phyloP scores from a whole-genome alignment of 1,140 invertebrate genomes.

The Archegozetes longisetosus region DNA sequence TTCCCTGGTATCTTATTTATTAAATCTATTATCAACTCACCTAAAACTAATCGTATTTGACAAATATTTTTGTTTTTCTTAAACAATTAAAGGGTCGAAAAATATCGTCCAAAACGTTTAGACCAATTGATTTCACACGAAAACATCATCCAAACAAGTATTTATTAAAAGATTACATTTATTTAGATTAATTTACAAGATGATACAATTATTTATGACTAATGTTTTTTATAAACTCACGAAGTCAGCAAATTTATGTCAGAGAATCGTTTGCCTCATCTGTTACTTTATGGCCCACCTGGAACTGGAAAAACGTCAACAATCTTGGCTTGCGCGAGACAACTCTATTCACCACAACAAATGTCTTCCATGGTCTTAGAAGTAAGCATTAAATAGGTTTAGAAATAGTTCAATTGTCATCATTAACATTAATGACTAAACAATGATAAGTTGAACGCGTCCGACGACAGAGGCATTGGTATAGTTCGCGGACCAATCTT shows the following conservation, averaged over 20 bases:
- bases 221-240: too few relatives aligned
- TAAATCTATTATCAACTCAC: too few relatives aligned
- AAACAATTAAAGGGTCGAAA: slow-evolving; percentile 65
- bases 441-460: slow-evolving; percentile 72
- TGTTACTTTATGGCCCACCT: slow-evolving; percentile 95
- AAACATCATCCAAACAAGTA: slow-evolving; percentile 92
- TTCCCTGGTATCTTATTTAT: too few relatives aligned
- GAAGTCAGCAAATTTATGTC: slow-evolving; percentile 84
- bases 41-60: too few relatives aligned
- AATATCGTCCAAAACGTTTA: slow-evolving; percentile 79
- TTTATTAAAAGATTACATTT: background rate
- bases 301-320: slow-evolving; percentile 98
- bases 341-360: slow-evolving; percentile 73
- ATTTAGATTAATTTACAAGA: background rate
- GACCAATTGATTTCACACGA: slow-evolving; percentile 91
- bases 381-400: slow-evolving; percentile 18
- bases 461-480: slow-evolving; percentile 94
- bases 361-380: slow-evolving; percentile 64
- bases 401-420: slow-evolving; percentile 13
- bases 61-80: too few relatives aligned
- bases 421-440: slow-evolving; percentile 34
- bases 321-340: slow-evolving; percentile 84
- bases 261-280: slow-evolving; percentile 82
- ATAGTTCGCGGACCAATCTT: slow-evolving; percentile 88
- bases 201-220: background rate